Conservation (phyloP, 2,888 invertebrate genomes). For the Bellardia pandia region DNA sequence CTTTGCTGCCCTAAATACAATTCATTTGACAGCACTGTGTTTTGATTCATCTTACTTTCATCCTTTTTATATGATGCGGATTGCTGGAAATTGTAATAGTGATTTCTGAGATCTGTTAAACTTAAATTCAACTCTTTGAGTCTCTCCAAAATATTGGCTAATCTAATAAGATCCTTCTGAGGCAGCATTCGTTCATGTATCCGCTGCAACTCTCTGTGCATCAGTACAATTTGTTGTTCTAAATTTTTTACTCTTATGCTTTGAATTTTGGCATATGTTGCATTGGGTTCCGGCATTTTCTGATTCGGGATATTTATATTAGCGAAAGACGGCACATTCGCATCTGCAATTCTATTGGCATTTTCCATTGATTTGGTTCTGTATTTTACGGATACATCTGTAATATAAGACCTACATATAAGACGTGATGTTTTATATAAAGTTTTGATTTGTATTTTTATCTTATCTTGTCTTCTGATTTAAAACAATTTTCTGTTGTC, state of each 20-base stretch:
- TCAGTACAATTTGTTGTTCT: constrained; percentile 64
- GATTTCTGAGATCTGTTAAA: constrained; percentile 62
- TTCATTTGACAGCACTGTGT: no score
- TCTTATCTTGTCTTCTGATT: neutral
- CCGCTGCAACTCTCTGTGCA: constrained; percentile 59
- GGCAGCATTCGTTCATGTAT: constrained; percentile 65
- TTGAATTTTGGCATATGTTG: constrained; percentile 28
- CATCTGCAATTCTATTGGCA: no score
- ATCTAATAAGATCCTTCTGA: constrained; percentile 55
- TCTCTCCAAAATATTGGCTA: constrained; percentile 43
- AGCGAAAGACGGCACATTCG: no score
- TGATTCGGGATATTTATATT: no score
- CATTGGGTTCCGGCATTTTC: constrained; percentile 30
- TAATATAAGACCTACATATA: no score
- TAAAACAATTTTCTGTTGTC: no score
- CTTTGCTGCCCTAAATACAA: neutral
- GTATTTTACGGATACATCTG: no score
- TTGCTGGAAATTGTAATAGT: neutral
- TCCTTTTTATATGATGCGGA: neutral
- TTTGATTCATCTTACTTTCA: neutral
- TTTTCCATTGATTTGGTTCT: no score
- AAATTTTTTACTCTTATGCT: constrained; percentile 64
- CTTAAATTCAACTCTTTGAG: constrained; percentile 64
- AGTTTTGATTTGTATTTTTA: neutral
- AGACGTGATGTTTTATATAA: neutral